phyloP scores from a whole-genome alignment of 2,888 invertebrate species.

The Plebejus argus region DNA sequence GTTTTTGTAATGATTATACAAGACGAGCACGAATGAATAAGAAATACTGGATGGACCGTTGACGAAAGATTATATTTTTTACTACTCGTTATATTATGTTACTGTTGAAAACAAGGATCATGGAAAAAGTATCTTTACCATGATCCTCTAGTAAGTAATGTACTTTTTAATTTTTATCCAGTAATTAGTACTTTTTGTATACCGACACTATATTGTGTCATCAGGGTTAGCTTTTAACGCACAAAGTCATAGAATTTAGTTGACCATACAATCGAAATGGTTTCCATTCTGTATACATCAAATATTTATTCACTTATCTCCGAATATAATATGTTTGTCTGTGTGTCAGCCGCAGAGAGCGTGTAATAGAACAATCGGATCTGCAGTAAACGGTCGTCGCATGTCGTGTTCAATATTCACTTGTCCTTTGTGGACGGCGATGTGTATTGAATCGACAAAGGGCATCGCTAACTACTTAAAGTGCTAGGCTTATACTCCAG shows the following conservation, averaged over 20 bases:
- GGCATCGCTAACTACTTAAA: conserved; percentile 26
- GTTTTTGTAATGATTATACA: too few species aligned
- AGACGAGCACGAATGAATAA: too few species aligned
- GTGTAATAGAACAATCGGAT: conserved; percentile 14
- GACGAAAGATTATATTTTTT: too few species aligned
- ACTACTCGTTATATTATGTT: not conserved
- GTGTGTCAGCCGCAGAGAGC: not conserved
- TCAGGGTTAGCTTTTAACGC: not conserved
- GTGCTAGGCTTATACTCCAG: conserved; percentile 18
- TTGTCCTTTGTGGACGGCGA: conserved; percentile 22
- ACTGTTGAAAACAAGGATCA: not conserved
- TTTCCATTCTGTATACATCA: not conserved
- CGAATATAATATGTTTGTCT: conserved; percentile 11
- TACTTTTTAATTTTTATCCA: too few species aligned
- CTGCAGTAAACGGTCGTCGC: not conserved
- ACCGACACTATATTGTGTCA: not conserved
- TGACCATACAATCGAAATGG: not conserved
- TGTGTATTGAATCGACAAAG: conserved; percentile 26
- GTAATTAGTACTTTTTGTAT: not conserved
- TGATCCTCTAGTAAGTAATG: too few species aligned
- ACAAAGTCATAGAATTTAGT: too few species aligned
- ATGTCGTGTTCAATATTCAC: conserved; percentile 22
- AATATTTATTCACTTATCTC: not conserved
- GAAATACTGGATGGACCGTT: too few species aligned
- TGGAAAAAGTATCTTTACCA: not conserved